These are phyloP conservation scores for Eulemur rubriventer DNA, from an alignment of 2,797 vertebrate species.

Conservation along the genomic window DNA sequence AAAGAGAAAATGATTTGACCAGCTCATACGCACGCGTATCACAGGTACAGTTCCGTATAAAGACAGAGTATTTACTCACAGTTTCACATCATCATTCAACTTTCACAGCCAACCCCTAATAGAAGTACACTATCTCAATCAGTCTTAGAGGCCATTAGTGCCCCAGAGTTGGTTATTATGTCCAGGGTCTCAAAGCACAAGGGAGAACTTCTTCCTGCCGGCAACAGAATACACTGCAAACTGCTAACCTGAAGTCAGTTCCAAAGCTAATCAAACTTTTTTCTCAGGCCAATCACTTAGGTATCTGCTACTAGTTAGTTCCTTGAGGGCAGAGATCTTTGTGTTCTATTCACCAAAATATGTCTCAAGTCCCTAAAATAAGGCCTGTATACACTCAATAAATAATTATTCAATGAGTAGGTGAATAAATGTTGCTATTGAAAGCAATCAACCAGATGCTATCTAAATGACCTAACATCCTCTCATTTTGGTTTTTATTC, in stretches of 20 bases:
- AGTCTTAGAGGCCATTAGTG: not conserved
- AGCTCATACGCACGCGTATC: not conserved
- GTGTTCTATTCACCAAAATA: constrained; percentile 23
- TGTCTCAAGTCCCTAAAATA: not conserved
- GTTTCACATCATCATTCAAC: not conserved
- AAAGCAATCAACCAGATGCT: not conserved
- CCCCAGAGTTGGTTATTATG: not conserved
- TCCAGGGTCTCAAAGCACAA: not conserved
- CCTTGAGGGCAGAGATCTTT: not conserved
- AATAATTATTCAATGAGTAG: not conserved
- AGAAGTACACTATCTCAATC: not conserved
- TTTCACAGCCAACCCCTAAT: not conserved
- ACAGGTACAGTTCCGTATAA: not conserved
- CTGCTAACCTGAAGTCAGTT: not conserved
- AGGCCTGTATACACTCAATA: not conserved
- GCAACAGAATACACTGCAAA: not conserved
- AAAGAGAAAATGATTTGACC: not conserved
- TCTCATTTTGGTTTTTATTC: constrained; percentile 29
- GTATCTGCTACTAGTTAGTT: constrained; percentile 17
- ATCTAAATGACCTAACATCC: not conserved
- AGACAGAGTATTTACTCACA: not conserved
- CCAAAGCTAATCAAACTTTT: constrained; percentile 23
- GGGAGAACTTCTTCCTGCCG: not conserved
- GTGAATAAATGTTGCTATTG: not conserved
- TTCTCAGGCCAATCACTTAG: not conserved